A percentile compares a stretch with the other conserved stretches of the same genome.
Conservation (phyloP, 2,888 invertebrate species). For the Synergus japonicus region DNA sequence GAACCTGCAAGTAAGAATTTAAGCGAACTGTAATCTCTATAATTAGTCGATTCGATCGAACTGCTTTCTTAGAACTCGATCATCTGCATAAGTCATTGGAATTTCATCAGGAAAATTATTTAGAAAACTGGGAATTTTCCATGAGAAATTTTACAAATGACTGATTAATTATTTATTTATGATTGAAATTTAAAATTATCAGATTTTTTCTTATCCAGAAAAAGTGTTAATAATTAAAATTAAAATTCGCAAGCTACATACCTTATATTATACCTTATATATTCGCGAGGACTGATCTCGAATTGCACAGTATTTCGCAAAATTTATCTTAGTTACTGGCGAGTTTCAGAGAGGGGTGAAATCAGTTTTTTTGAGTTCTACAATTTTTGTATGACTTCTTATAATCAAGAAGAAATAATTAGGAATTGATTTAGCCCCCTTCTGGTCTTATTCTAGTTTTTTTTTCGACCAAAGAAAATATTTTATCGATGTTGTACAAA, state of each 20-base stretch:
- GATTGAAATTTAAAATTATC: not conserved
- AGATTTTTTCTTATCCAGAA: not conserved
- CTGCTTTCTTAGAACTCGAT: not conserved
- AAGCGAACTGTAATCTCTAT: constrained; percentile 11
- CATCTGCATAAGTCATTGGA: not conserved
- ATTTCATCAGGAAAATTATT: not conserved
- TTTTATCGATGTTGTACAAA: constrained; percentile 32
- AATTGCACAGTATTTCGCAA: constrained; percentile 17
- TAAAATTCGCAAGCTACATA: not conserved
- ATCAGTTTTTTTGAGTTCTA: not conserved
- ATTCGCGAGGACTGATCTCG: constrained; percentile 7
- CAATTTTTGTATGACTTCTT: not conserved
- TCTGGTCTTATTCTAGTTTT: not conserved
- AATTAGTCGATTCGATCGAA: constrained; percentile 18
- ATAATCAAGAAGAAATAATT: not conserved
- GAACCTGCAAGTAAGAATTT: not conserved
- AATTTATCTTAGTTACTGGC: not conserved
- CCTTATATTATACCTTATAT: not conserved
- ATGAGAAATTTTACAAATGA: not conserved
- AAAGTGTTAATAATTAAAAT: not conserved
- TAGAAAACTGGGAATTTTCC: not conserved
- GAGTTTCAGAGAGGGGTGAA: not conserved
- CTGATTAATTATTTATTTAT: not conserved
- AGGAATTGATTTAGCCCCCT: not conserved
- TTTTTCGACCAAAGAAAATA: constrained; percentile 13